phyloP scores from a whole-genome alignment of 2,888 invertebrate genomes.

The Cephus runcator region DNA sequence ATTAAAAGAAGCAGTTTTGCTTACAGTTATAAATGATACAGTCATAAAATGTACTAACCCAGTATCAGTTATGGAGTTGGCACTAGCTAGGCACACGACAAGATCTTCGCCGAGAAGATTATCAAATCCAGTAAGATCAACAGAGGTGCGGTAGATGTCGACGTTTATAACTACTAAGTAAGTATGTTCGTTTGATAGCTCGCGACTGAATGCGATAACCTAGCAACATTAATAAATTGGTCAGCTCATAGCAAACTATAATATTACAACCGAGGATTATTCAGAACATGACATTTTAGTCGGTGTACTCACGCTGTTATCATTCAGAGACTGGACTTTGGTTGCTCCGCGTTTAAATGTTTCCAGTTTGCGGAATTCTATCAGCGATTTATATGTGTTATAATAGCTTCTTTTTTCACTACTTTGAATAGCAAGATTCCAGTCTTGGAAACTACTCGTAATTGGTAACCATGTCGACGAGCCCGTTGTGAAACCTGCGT shows the following conservation, averaged over 20 bases:
- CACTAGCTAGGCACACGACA: conserved; percentile 8
- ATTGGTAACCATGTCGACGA: conserved; percentile 78
- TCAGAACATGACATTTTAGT: no score
- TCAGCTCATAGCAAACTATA: no score
- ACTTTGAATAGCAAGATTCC: conserved; percentile 73
- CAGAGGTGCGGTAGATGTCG: neutral
- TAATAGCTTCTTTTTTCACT: conserved; percentile 46
- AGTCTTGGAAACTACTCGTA: conserved; percentile 69
- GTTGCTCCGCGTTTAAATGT: conserved; percentile 13
- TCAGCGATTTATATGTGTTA: conserved; percentile 67
- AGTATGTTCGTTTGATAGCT: conserved; percentile 2
- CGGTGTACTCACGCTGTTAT: neutral
- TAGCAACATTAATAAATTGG: no score
- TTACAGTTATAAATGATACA: no score
- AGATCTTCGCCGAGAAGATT: conserved; percentile 1
- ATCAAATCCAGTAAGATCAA: conserved; percentile 3
- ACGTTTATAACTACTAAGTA: conserved; percentile 1
- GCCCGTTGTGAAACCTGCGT: conserved; percentile 71
- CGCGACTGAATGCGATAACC: conserved; percentile 7
- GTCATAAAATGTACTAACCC: no score
- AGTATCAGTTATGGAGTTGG: neutral
- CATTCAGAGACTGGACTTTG: neutral
- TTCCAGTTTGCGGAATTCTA: conserved; percentile 61
- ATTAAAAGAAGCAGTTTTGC: no score
- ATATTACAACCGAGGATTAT: fast-evolving